Base-by-base conservation (phyloP, 2,113 vertebrate species). In the Oceanites oceanicus region DNA sequence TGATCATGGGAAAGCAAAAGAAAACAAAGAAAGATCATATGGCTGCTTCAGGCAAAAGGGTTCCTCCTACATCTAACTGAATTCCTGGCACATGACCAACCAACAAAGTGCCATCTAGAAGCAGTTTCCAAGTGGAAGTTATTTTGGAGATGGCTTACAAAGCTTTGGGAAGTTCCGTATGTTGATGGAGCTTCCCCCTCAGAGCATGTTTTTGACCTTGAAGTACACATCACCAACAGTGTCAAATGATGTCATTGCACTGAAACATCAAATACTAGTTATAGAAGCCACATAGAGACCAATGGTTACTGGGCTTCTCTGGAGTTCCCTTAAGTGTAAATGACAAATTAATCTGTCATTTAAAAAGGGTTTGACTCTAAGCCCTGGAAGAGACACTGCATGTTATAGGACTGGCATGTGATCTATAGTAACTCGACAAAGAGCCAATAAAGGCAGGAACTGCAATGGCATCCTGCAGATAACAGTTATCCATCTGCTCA, bases 71-170 rank as follows among this genome's bases (percentile, higher is more conserved):
- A 75, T 32, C 14, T 22, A 47, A 1, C 9, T 42, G 36, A 45
- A 45, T 20, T 38, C 22, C 12, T 67, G 38, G 7, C 11, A 20
- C 0, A 2, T 0, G 4, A 62, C 9, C 13, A 72, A 47, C 30
- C 18, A 88, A 29, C 13, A 34, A 45, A 70, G 8, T 42, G 42
- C 42, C 10, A 47, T 45, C 32, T 52, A 68, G 67, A 71, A 49
- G 7, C 15, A 40, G 25, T 55, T 91, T 74, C 49, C 32, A 56
- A 65, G 34, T n/a, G 19, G 19, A 63, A 45, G 4, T 44, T 71
- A 32, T 32, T 83, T 72, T 76, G 27, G 36, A 88, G 19, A 53
- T 27, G 9, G 11, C 21, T 71, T 58, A 36, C 18, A 71, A 91
- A 75, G 21, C 34, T 59, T 79, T 79, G 27, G 6, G 49, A 68